Evolutionary conservation across 2,888 invertebrate genomes (phyloP), one percentile per base, ranked within the genome.

Genomic region (Megastigmus dorsalis): DNA sequence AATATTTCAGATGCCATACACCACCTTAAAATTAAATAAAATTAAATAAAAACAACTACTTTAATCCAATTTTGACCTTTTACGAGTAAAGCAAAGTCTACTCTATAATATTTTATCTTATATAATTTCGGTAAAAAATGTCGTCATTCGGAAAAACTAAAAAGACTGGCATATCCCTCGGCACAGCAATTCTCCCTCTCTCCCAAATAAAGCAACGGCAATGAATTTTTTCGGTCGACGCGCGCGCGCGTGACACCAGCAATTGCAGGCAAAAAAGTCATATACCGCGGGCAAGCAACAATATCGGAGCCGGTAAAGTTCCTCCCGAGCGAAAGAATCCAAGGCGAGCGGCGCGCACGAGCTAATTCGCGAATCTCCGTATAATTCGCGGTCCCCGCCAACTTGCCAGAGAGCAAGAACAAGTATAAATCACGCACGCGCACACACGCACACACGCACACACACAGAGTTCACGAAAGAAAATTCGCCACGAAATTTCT

Each of bases 331-430:
- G 41, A 68, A 57, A 67, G 67, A 67, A 55, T 66, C 33, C 41
- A 10, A n/a, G 52, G 38, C n/a, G 9, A 26, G 41, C 28, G 41
- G 26, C 62, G 26, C 45, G 26, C 62, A 18, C 45, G 50, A 43
- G 71, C 50, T 71, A 63, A 70, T 63, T 70, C 63, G 54, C 54
- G 48, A 67, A 33, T 38, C 65, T 30, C 33, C 57, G 57, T 36
- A 54, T 65, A 65, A 65, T 65, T 67, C 55, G 66, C 67, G 38
- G 5, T 15, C n/a, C n/a, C n/a, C 13, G 59, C 48, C 1, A n/a
- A n/a, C n/a, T n/a, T n/a, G n/a, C n/a, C n/a, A n/a, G n/a, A n/a
- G n/a, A n/a, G 54, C 20, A 62, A 69, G 60, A 69, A 69, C 50
- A 18, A 20, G 70, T 13, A 70, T 70, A 70, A 70, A 70, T 70